Conservation (phyloP, 2,888 invertebrate species). For the Lacanobia wlatinum region DNA sequence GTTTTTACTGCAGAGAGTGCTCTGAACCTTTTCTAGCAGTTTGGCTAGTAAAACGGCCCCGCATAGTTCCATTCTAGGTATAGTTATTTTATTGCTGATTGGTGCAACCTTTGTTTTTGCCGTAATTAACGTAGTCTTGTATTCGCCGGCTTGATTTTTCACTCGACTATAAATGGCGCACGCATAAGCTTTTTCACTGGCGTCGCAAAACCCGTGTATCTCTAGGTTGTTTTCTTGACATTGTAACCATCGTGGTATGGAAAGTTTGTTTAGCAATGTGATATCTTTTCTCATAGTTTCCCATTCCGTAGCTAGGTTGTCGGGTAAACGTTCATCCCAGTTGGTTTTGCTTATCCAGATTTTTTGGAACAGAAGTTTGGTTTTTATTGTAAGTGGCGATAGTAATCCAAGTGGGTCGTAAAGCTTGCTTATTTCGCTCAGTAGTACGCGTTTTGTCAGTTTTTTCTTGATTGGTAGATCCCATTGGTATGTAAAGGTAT, state of each 20-base stretch:
- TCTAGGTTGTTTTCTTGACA: background rate
- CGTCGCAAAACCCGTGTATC: background rate
- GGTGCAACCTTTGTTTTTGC: background rate
- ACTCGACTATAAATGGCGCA: background rate
- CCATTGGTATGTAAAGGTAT: too few species aligned
- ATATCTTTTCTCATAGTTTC: constrained; percentile 9
- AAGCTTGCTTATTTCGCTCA: too few species aligned
- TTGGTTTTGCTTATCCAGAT: too few species aligned
- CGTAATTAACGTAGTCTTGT: background rate
- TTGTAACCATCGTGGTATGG: constrained; percentile 2
- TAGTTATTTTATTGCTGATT: background rate
- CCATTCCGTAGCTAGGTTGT: background rate
- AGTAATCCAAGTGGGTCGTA: too few species aligned
- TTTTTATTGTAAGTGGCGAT: background rate
- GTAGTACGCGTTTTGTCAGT: too few species aligned
- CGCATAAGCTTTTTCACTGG: background rate
- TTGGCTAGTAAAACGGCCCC: background rate
- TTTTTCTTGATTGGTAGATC: too few species aligned
- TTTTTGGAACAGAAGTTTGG: too few species aligned
- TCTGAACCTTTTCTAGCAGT: background rate
- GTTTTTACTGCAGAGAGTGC: background rate
- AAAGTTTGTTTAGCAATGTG: background rate
- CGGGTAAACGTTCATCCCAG: too few species aligned
- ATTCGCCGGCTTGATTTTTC: background rate
- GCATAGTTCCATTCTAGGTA: background rate